Conservation (phyloP, 2,888 invertebrate genomes). For the Apotomis turbidana region DNA sequence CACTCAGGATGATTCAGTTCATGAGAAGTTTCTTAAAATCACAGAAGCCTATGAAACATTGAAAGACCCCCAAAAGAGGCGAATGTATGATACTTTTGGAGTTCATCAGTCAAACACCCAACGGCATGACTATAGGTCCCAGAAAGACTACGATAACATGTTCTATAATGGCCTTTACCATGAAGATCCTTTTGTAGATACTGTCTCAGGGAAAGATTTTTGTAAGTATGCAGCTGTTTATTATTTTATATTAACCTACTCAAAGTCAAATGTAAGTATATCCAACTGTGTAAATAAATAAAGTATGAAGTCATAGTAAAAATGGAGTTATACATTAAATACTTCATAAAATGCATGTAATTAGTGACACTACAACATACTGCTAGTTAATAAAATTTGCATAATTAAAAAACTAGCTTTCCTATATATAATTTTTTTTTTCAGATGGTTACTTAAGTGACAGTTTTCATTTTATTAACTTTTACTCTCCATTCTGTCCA, state of each 20-base stretch:
- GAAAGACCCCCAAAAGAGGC: slow-evolving; percentile 91
- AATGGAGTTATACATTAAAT: no score
- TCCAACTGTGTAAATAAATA: no score
- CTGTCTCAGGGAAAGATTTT: slow-evolving; percentile 89
- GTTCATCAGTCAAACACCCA: slow-evolving; percentile 81
- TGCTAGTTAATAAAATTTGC: no score
- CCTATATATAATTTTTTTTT: slow-evolving; percentile 44
- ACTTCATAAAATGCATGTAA: no score
- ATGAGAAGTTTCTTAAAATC: slow-evolving; percentile 90
- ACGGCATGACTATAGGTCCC: slow-evolving; percentile 80
- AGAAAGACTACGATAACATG: slow-evolving; percentile 89
- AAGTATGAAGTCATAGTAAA: no score
- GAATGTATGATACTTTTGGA: slow-evolving; percentile 91
- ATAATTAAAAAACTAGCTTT: no score
- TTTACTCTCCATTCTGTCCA: slow-evolving; percentile 93
- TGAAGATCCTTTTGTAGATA: slow-evolving; percentile 91
- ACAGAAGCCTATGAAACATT: slow-evolving; percentile 94
- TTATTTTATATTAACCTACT: neutral
- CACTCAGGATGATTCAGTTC: slow-evolving; percentile 87
- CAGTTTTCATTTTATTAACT: slow-evolving; percentile 93
- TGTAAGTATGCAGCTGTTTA: slow-evolving; percentile 78
- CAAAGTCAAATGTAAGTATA: no score
- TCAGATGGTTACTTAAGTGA: slow-evolving; percentile 82
- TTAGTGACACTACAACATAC: no score
- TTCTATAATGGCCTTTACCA: slow-evolving; percentile 95